Percentiles rank a stretch among this genome's conserved stretches.
phyloP scores from a whole-genome alignment of 1,140 invertebrate species.

The Diorhabda carinulata region DNA sequence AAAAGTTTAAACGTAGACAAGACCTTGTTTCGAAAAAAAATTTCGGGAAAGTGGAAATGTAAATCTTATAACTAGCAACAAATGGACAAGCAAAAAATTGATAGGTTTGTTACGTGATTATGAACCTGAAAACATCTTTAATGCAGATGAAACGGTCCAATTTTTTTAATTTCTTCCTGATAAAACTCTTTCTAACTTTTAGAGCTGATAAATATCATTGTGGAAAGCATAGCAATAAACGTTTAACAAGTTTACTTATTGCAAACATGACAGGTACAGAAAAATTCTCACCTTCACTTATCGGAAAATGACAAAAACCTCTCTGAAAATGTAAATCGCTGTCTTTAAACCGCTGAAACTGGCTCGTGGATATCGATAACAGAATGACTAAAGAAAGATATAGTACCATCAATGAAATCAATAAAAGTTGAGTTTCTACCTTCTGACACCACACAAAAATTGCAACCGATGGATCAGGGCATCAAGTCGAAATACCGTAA shows the following conservation, averaged over 20 bases:
- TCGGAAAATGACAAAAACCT: background rate
- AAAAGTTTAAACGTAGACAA: background rate
- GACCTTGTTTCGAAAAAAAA: background rate
- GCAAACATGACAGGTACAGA: background rate
- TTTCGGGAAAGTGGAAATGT: background rate
- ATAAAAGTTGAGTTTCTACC: background rate
- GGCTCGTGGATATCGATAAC: background rate
- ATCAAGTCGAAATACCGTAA: background rate
- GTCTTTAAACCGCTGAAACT: background rate
- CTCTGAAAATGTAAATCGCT: background rate
- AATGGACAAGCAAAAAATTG: background rate
- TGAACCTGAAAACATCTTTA: background rate
- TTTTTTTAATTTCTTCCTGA: background rate
- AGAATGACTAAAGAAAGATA: background rate
- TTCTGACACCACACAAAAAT: background rate
- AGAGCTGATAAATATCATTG: no score
- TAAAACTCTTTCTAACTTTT: background rate
- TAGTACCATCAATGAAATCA: background rate
- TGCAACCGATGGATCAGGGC: background rate
- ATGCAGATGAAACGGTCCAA: background rate
- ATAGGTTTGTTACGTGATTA: background rate
- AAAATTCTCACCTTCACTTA: background rate
- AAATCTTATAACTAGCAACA: background rate
- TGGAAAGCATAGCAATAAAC: background rate
- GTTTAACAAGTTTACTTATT: background rate